Conservation (phyloP, 2,113 vertebrate species). For the Ptyas mucosa region DNA sequence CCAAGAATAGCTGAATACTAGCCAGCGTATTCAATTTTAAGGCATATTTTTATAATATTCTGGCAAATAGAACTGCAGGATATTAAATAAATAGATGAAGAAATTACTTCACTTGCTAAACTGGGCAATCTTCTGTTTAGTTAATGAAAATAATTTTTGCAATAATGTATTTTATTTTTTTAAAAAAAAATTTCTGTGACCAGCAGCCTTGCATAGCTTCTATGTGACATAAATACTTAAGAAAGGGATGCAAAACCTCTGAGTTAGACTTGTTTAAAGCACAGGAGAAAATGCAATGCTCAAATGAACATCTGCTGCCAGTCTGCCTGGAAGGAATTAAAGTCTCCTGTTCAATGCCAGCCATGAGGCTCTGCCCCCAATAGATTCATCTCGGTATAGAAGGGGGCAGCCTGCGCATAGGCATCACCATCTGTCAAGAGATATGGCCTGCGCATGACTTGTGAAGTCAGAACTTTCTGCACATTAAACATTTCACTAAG, state of each 20-base stretch:
- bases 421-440: background rate
- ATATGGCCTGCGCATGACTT: conserved; percentile 2
- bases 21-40: background rate
- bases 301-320: background rate
- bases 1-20: background rate
- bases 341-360: background rate
- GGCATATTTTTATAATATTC: background rate
- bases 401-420: background rate
- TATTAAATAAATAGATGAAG: background rate
- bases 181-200: background rate
- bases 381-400: background rate
- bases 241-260: background rate
- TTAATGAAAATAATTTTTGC: background rate
- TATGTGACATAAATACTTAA: background rate
- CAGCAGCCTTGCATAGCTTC: background rate
- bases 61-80: background rate
- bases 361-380: background rate
- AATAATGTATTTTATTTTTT: background rate
- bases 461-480: conserved; percentile 3
- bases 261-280: background rate
- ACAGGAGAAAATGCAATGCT: background rate
- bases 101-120: background rate
- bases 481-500: conserved; percentile 14
- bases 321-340: background rate
- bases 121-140: background rate